Conservation (phyloP, 1,140 invertebrate species). For the Sitophilus oryzae region DNA sequence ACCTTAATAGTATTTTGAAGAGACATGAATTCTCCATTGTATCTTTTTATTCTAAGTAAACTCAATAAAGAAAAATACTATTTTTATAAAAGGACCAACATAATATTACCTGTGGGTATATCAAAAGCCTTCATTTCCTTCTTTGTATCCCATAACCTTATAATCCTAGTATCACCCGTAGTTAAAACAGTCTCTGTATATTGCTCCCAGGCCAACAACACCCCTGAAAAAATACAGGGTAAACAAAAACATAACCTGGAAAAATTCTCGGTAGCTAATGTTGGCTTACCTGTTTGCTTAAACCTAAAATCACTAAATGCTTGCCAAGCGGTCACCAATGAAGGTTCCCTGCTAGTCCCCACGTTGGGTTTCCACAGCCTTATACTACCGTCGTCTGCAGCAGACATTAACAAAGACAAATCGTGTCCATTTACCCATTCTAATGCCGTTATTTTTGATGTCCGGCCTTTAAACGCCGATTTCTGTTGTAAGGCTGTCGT, state of each 20-base stretch:
- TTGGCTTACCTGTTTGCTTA: conserved; percentile 10
- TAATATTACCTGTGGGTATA: conserved; percentile 65
- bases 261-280: neutral
- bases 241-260: neutral
- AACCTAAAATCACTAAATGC: conserved; percentile 63
- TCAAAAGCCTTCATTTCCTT: conserved; percentile 75
- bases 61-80: no score
- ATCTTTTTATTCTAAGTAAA: no score
- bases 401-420: conserved; percentile 63
- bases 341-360: conserved; percentile 48
- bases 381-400: conserved; percentile 72
- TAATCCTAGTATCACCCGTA: conserved; percentile 63
- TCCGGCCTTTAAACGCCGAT: conserved; percentile 37
- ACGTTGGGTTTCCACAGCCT: conserved; percentile 58
- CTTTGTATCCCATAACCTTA: conserved; percentile 82
- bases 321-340: conserved; percentile 76
- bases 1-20: no score
- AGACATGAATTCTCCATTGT: no score
- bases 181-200: conserved; percentile 62
- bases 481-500: conserved; percentile 52
- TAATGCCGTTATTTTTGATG: conserved; percentile 67
- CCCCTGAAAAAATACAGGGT: conserved; percentile 2
- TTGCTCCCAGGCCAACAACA: conserved; percentile 76
- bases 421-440: conserved; percentile 90
- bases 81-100: no score